Conservation (phyloP, 2,113 vertebrate species). For the Trichomycterus rosablanca region DNA sequence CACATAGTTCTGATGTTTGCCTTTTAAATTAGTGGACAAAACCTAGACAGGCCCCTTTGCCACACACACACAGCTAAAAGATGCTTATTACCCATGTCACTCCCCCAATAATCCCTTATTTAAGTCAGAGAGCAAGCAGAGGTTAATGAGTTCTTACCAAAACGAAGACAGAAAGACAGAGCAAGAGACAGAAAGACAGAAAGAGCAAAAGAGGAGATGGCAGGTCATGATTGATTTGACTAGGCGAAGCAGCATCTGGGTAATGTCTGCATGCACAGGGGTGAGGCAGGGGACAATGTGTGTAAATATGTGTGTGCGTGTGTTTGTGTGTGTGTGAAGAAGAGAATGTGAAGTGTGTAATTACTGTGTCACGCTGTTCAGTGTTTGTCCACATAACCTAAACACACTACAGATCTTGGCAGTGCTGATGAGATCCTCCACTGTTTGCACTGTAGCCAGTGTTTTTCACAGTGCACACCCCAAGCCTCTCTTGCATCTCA, state of each 20-base stretch:
- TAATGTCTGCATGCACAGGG: constrained; percentile 42
- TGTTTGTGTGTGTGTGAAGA: constrained; percentile 1
- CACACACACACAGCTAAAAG: constrained; percentile 30
- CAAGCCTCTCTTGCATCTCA: constrained; percentile 18
- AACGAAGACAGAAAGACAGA: background rate
- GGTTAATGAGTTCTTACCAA: constrained; percentile 41
- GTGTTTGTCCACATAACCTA: constrained; percentile 30
- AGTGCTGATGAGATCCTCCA: constrained; percentile 3
- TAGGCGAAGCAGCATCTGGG: constrained; percentile 43
- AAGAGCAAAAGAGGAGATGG: constrained; percentile 25
- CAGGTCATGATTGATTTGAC: constrained; percentile 43
- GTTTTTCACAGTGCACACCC: constrained; percentile 8
- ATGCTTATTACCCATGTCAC: constrained; percentile 42
- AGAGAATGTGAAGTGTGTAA: constrained; percentile 21
- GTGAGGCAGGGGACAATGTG: constrained; percentile 36
- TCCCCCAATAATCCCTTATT: constrained; percentile 37
- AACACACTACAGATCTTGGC: constrained; percentile 27
- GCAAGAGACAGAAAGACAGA: background rate
- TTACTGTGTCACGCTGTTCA: constrained; percentile 28
- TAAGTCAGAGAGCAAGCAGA: constrained; percentile 29
- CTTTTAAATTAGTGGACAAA: constrained; percentile 31
- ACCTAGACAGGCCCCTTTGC: constrained; percentile 17
- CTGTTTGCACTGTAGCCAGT: background rate
- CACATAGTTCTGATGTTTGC: constrained; percentile 12
- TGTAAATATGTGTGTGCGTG: background rate